Evolutionary conservation across 35 echinoderm and acorn worm genomes (phyloP), one percentile per base, ranked within the genome.

Genomic region (Chiridota heheva): DNA sequence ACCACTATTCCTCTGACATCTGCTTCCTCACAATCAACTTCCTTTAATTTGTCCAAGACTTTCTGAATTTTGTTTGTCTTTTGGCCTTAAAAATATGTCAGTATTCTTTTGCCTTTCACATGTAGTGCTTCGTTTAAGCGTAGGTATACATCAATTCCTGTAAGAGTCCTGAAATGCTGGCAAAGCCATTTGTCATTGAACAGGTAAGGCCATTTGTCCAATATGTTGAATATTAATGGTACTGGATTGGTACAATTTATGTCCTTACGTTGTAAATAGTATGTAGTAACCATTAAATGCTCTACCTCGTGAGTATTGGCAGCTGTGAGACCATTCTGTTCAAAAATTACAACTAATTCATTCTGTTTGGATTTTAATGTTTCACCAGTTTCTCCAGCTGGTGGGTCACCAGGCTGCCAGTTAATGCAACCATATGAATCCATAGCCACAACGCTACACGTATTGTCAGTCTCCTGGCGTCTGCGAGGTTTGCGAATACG

Each of bases 371-470:
- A 60, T 3, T 60, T 3, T 20, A 60, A 5, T 6, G 58, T 60
- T 5, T 60, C 58, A 5, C 32, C 58, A 60, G 58, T 60, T 18
- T 60, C 58, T 26, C 58, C 58, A 5, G 58, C 4, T 26, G 58
- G 18, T 30, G 32, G 32, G 22, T 60, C 58, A 5, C 32, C 32
- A 26, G 58, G 58, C 58, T 60, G 58, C 58, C 58, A 60, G 58
- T 60, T 60, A 5, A 60, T 60, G 58, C 58, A 60, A 30, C 58
- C 58, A 60, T 60, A 60, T 60, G 58, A 60, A 20, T 60, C 58
- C 22, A 60, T 30, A 26, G 58, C 58, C 18, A 30, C n/a, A 26
- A 26, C 4, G 4, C 4, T 30, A 5, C 3, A 26, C 6, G 58
- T 30, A 26, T n/a, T 20, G 4, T n/a, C 58, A 60, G 32, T 30